These are phyloP conservation scores for Philaenus spumarius DNA, from an alignment of 1,140 invertebrate species.

Conservation along the genomic window DNA sequence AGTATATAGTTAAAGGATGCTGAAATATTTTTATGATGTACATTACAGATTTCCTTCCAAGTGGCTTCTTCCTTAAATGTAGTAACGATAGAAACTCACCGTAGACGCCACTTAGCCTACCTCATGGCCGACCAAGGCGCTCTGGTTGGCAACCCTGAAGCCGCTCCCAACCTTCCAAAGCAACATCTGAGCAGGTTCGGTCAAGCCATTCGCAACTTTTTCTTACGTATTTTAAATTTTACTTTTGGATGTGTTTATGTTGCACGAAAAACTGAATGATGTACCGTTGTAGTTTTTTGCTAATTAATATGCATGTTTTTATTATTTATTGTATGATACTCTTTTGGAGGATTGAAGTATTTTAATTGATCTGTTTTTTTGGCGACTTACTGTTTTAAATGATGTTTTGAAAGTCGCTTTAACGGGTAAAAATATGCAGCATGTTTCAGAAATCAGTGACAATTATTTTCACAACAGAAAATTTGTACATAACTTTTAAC, in stretches of 20 bases:
- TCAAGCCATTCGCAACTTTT: conserved; percentile 18
- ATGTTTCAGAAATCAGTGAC: too few species aligned
- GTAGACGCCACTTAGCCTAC: conserved; percentile 87
- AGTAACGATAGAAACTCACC: conserved; percentile 81
- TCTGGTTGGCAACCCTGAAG: conserved; percentile 83
- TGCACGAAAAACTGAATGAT: neutral
- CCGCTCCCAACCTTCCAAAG: conserved; percentile 83
- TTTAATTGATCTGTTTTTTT: too few species aligned
- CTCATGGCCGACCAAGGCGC: conserved; percentile 95
- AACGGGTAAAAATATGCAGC: too few species aligned
- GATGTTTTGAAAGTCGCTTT: too few species aligned
- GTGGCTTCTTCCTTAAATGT: conserved; percentile 69
- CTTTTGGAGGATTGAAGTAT: too few species aligned
- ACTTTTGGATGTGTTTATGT: conserved; percentile 4
- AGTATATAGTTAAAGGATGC: conserved; percentile 8
- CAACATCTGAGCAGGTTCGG: conserved; percentile 65
- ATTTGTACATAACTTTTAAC: too few species aligned
- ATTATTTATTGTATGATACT: too few species aligned
- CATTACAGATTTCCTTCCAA: conserved; percentile 45
- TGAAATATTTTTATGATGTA: too few species aligned
- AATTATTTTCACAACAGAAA: too few species aligned
- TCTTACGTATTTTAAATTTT: neutral
- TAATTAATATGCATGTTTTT: too few species aligned
- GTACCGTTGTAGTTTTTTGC: too few species aligned
- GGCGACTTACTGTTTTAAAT: too few species aligned